Evolutionary conservation across 1,140 invertebrate species (phyloP).

Genomic region (Elysia chlorotica): DNA sequence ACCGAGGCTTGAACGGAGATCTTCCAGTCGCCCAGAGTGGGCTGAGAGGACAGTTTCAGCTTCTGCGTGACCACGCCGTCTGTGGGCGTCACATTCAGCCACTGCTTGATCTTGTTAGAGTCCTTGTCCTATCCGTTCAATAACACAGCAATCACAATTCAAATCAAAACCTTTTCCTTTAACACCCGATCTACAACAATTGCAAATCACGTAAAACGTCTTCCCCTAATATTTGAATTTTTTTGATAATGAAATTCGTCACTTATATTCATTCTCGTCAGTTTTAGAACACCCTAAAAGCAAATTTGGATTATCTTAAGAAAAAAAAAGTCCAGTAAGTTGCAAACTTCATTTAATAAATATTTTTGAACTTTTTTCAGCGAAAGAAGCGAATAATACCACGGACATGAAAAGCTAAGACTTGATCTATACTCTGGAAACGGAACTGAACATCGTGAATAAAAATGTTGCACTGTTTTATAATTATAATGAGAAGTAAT

Average conservation of each 20-base stretch:
- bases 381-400: too few relatives aligned
- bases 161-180: too few relatives aligned
- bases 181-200: too few relatives aligned
- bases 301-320: neutral
- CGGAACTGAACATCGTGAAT: too few relatives aligned
- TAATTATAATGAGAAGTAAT: too few relatives aligned
- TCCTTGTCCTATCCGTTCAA: slow-evolving; percentile 63
- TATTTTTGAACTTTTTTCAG: too few relatives aligned
- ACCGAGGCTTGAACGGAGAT: slow-evolving; percentile 64
- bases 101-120: slow-evolving; percentile 66
- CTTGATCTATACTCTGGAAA: too few relatives aligned
- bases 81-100: slow-evolving; percentile 64
- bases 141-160: neutral
- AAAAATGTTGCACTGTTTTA: too few relatives aligned
- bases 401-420: too few relatives aligned
- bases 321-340: too few relatives aligned
- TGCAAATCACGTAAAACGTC: too few relatives aligned
- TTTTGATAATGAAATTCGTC: neutral
- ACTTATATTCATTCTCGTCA: neutral
- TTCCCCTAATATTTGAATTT: neutral
- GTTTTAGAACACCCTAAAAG: neutral
- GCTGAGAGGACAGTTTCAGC: slow-evolving; percentile 66
- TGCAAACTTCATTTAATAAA: too few relatives aligned
- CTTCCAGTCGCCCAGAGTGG: slow-evolving; percentile 67
- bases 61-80: slow-evolving; percentile 67